phyloP scores from a whole-genome alignment of 2,113 vertebrate genomes.

The Microtus pennsylvanicus region DNA sequence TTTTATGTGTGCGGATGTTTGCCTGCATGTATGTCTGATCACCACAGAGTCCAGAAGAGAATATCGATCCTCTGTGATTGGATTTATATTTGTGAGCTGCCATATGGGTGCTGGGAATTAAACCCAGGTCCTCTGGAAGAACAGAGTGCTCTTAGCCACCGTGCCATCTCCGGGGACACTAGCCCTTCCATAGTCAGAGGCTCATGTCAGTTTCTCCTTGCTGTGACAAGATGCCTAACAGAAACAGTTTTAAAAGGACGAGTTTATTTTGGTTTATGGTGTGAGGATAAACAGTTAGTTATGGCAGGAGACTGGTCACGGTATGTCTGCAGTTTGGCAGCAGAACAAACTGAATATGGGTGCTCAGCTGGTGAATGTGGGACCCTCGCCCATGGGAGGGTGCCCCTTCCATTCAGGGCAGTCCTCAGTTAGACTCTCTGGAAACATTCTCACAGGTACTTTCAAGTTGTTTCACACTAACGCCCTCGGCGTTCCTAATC shows the following conservation, averaged over 20 bases:
- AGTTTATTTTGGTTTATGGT: background rate
- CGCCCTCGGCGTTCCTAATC: background rate
- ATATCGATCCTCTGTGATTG: background rate
- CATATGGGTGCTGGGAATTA: background rate
- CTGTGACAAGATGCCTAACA: background rate
- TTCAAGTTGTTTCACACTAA: background rate
- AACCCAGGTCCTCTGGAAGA: background rate
- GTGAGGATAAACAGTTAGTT: background rate
- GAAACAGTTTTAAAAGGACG: background rate
- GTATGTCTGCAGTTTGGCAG: background rate
- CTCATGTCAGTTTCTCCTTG: background rate
- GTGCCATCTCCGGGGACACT: background rate
- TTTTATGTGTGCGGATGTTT: background rate
- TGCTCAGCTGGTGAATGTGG: background rate
- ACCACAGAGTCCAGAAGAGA: background rate
- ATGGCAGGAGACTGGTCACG: no score
- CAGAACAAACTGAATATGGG: background rate
- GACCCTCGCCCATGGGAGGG: background rate
- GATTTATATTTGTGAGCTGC: background rate
- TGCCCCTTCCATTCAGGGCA: background rate
- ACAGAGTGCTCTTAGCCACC: background rate
- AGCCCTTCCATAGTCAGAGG: background rate
- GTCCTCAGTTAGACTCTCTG: background rate
- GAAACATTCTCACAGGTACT: background rate
- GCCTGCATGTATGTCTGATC: background rate